Evolutionary conservation across 2,888 invertebrate genomes (phyloP).

Genomic region (Drosophila eohydei): DNA sequence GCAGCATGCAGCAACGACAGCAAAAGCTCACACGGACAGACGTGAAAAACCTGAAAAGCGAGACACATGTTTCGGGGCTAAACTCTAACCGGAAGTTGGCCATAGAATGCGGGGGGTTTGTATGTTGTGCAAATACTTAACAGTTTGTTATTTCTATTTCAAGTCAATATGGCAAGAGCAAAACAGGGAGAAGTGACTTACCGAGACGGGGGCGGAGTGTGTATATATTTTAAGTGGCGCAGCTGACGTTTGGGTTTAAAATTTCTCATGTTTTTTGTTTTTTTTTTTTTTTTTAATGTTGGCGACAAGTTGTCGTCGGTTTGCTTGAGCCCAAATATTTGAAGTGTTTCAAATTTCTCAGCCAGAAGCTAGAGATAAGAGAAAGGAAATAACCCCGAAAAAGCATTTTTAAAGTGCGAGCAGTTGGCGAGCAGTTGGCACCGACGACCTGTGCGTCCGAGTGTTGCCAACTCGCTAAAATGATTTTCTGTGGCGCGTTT

Average conservation of each 20-base stretch:
- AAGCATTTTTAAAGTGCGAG: constrained; percentile 50
- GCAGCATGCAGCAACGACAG: constrained; percentile 47
- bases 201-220: neutral
- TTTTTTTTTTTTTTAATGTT: constrained; percentile 16
- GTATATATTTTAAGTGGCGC: constrained; percentile 62
- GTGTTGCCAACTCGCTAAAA: constrained; percentile 78
- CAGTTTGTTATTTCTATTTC: constrained; percentile 54
- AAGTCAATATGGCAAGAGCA: constrained; percentile 75
- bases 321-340: constrained; percentile 70
- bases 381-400: constrained; percentile 20
- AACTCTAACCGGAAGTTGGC: constrained; percentile 13
- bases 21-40: constrained; percentile 32
- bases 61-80: constrained; percentile 47
- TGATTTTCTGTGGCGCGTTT: constrained; percentile 72
- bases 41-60: constrained; percentile 40
- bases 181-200: constrained; percentile 47
- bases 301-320: constrained; percentile 73
- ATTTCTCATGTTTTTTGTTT: constrained; percentile 61
- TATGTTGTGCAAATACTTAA: constrained; percentile 69
- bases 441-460: constrained; percentile 51
- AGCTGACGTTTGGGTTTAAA: constrained; percentile 76
- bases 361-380: constrained; percentile 9
- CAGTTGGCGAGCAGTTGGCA: constrained; percentile 25
- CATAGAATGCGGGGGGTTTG: neutral
- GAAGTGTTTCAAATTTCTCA: constrained; percentile 76